phyloP scores from a whole-genome alignment of 2,113 vertebrate species.

The Sclerurus mexicanus region DNA sequence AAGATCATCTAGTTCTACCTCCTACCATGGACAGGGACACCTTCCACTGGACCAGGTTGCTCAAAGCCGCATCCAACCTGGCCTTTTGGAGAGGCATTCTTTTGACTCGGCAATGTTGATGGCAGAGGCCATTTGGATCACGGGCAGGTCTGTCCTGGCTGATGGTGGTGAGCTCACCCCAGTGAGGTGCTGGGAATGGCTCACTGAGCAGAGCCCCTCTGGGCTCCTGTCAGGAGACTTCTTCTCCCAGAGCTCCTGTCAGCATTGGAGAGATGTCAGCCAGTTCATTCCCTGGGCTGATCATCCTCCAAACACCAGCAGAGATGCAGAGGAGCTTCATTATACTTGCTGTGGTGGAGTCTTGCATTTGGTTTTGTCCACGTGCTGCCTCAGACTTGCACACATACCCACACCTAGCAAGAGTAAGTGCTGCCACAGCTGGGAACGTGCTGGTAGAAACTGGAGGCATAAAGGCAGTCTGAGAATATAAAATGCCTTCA shows the following conservation, averaged over 20 bases:
- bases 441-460: not conserved
- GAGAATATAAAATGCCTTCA: not conserved
- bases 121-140: not conserved
- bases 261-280: not conserved
- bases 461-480: not conserved
- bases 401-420: not conserved
- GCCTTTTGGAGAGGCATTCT: not conserved
- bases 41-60: not conserved
- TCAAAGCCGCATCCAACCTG: not conserved
- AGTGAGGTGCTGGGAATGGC: not conserved
- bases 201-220: not conserved
- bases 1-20: fast-evolving
- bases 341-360: fast-evolving
- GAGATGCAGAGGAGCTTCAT: not conserved
- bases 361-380: not conserved
- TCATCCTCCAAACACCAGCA: not conserved
- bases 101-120: not conserved
- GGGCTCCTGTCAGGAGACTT: not conserved
- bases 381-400: fast-evolving
- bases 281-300: not conserved
- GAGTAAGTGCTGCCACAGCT: fast-evolving
- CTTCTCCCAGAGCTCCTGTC: not conserved
- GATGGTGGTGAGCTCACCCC: not conserved
- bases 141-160: not conserved
- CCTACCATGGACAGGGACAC: fast-evolving